Percentiles rank a stretch among this genome's conserved stretches.
Evolutionary conservation across 2,113 vertebrate species (phyloP).

Genomic region (Geothlypis trichas): DNA sequence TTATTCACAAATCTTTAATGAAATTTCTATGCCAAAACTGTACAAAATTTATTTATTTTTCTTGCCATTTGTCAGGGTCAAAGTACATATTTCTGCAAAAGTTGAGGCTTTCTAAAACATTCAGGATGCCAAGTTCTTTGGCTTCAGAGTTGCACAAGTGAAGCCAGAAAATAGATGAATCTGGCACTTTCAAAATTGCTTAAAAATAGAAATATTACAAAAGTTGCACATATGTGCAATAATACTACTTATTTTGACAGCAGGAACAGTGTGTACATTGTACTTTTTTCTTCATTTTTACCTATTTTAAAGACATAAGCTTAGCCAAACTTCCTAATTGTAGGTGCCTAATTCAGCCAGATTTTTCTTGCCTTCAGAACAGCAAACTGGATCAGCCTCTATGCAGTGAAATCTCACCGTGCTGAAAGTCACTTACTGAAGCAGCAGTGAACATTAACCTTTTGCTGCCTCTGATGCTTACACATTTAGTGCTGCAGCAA

Average conservation of each 20-base stretch:
- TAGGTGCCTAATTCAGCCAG: background rate
- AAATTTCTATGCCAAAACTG: background rate
- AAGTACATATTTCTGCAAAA: slow-evolving; percentile 16
- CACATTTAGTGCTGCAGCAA: background rate
- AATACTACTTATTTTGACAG: background rate
- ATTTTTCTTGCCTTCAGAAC: background rate
- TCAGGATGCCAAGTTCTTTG: slow-evolving; percentile 28
- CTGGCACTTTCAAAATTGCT: slow-evolving; percentile 42
- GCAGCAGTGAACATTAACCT: background rate
- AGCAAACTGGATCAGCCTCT: background rate
- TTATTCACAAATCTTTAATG: slow-evolving; percentile 35
- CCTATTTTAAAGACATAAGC: background rate
- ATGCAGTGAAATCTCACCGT: background rate
- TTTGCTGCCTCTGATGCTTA: background rate
- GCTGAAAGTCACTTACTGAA: background rate
- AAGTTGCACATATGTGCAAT: slow-evolving; percentile 51
- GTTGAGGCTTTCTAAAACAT: background rate
- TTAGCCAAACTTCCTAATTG: background rate
- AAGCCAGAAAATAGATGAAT: slow-evolving; percentile 56
- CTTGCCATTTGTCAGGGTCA: background rate
- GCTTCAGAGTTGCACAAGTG: background rate
- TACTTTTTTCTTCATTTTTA: background rate
- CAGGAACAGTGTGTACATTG: background rate
- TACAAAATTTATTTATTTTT: slow-evolving; percentile 6
- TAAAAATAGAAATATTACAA: slow-evolving; percentile 59